Conservation (phyloP, 2,113 vertebrate species). For the Naja naja region DNA sequence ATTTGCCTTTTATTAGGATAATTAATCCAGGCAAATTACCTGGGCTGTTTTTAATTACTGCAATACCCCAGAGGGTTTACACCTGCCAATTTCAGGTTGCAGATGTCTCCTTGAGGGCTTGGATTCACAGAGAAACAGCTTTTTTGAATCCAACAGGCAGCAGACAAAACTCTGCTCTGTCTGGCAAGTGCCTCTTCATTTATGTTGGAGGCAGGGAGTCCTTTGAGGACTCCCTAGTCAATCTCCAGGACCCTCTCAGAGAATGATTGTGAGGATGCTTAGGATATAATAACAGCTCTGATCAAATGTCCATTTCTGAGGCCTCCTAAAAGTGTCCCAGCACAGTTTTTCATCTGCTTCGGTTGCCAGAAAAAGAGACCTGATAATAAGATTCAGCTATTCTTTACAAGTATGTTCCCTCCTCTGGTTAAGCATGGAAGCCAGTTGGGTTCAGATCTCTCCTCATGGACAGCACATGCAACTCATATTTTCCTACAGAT, state of each 20-base stretch:
- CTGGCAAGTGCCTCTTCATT: neutral
- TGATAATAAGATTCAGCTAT: no score
- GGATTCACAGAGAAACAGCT: neutral
- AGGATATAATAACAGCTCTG: no score
- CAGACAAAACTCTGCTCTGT: neutral
- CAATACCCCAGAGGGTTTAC: neutral
- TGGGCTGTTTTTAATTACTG: constrained; percentile 4
- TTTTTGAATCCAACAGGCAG: neutral
- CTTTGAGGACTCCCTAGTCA: neutral
- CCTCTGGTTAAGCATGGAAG: neutral
- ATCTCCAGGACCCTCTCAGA: neutral
- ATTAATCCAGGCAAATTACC: neutral
- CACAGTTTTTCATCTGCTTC: neutral
- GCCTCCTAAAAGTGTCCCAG: neutral
- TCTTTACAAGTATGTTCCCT: neutral
- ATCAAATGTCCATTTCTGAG: neutral
- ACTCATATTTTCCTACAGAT: constrained; percentile 4
- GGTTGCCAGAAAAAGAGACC: neutral
- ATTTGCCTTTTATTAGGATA: constrained; percentile 21
- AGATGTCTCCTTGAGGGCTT: neutral
- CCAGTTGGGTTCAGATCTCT: neutral
- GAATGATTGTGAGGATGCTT: neutral
- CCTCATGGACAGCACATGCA: neutral
- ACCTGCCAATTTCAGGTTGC: neutral
- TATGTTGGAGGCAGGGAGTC: neutral